These are phyloP conservation scores for Psilanteris sp. DNA, from an alignment of 1,140 invertebrate species.

Conservation along the genomic window DNA sequence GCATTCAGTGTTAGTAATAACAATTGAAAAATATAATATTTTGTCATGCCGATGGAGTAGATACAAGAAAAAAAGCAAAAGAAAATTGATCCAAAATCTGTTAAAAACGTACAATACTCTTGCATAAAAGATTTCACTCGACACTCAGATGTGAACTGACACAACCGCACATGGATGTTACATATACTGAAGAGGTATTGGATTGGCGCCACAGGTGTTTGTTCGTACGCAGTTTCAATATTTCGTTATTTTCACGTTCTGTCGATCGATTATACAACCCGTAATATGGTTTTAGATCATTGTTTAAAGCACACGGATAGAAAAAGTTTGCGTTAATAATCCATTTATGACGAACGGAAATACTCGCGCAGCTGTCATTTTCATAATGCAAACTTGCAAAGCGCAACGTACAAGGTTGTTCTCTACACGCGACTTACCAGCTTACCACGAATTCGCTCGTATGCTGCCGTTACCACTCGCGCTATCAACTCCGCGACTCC, in stretches of 20 bases:
- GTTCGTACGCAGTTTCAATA: constrained; percentile 20
- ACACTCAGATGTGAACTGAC: neutral
- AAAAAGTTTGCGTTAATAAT: neutral
- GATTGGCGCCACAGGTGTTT: constrained; percentile 56
- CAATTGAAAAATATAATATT: too few species aligned
- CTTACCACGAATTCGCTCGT: neutral
- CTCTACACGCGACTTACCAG: too few species aligned
- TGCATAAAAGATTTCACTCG: constrained; percentile 27
- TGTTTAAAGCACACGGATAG: neutral
- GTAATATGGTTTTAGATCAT: neutral
- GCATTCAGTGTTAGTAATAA: too few species aligned
- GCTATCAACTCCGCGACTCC: neutral
- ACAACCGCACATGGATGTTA: constrained; percentile 6
- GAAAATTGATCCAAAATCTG: too few species aligned
- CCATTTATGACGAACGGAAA: constrained; percentile 1
- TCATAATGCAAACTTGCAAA: too few species aligned
- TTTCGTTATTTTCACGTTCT: constrained; percentile 1
- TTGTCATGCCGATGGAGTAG: too few species aligned
- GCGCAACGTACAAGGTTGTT: too few species aligned
- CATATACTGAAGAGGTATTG: constrained; percentile 10
- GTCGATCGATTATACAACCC: neutral
- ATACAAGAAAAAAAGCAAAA: too few species aligned
- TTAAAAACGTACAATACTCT: constrained; percentile 14
- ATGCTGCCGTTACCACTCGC: constrained; percentile 4
- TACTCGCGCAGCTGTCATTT: constrained; percentile 17